Base-by-base conservation (phyloP, 2,797 vertebrate genomes). In the Phoeniculus purpureus region DNA sequence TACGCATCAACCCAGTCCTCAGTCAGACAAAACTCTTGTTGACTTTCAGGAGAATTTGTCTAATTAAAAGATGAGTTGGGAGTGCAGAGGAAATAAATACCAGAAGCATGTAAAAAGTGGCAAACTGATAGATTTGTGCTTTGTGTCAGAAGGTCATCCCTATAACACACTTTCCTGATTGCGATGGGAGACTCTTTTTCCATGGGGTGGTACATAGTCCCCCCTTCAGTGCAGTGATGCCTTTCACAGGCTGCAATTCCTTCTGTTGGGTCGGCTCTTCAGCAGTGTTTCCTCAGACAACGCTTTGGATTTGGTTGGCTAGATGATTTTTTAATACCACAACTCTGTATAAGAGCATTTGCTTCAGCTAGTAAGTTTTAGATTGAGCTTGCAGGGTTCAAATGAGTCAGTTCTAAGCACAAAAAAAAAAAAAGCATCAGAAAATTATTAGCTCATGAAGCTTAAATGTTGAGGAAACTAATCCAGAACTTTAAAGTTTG, bases 71-170 rank as follows among this genome's bases (percentile, higher is more conserved):
- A 89, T 0, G 75, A 94, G 59, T 90, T 89, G 94, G 92, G 94
- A 96, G 70, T 85, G 90, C 90, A 66, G 91, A 84, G 79, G 81
- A 80, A 86, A 94, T 94, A 96, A 94, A 94, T 95, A 95, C 66
- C 84, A 96, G 95, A 83, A 95, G 93, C 81, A 37, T 50, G 62
- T 52, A 89, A 61, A 55, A 91, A 88, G 74, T 91, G 92, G 70
- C 66, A 73, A 94, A 90, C 88, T 94, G 95, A 94, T 95, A 95
- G 94, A 87, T 91, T 51, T 94, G 95, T 96, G 94, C 93, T 93
- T 94, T 93, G 93, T 96, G 94, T 96, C 95, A 90, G 86, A 94
- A 94, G 95, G 92, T 96, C 95, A 95, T 95, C 84, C 88, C 91
- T 89, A 9, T 94, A 90, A 94, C 79, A 93, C 82, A 73, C 62